Evolutionary conservation across 1,140 invertebrate genomes (phyloP), one percentile per base, ranked within the genome.

Genomic region (Nixonia krombeini): DNA sequence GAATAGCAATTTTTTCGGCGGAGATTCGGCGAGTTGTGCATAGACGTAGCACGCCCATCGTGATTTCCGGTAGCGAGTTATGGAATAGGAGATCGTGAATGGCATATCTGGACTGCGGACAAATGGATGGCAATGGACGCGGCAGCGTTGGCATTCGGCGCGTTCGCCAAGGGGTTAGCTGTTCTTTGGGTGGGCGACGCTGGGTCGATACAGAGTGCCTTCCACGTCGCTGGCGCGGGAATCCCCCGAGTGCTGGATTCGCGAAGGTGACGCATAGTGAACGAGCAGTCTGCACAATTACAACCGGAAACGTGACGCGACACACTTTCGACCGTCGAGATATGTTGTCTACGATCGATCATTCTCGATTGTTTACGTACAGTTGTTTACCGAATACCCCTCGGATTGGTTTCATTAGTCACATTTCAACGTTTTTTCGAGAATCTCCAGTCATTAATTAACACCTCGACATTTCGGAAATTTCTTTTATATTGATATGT

Each of bases 121-220:
- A 51, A 59, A 59, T 59, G 31, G 41, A 50, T 49, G 25, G 45
- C 38, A 49, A 41, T 65, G 67, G 63, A 46, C 45, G 46, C 25
- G 35, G 58, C 35, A 21, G 56, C 17, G 55, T 17, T 17, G 40
- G 41, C 42, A 58, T 64, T 57, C 9, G 18, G 31, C 52, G 41
- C 64, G 57, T 64, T 51, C 50, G 38, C 29, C 23, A 75, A 73
- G 68, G 73, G 71, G 69, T 73, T 72, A 63, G 57, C 46, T 50
- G 50, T 57, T 73, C 64, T 76, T 75, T 65, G 71, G 69, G 68
- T 63, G 69, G 73, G 72, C 71, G 70, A 69, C 58, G 63, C 59
- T 75, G 76, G 76, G 73, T 79, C 78, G 78, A 79, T 79, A 79
- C 68, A 70, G 71, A 73, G 73, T 78, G 74, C 70, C 57, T 76